Conservation (phyloP, 2,113 vertebrate species). For the Gorilla gorilla region DNA sequence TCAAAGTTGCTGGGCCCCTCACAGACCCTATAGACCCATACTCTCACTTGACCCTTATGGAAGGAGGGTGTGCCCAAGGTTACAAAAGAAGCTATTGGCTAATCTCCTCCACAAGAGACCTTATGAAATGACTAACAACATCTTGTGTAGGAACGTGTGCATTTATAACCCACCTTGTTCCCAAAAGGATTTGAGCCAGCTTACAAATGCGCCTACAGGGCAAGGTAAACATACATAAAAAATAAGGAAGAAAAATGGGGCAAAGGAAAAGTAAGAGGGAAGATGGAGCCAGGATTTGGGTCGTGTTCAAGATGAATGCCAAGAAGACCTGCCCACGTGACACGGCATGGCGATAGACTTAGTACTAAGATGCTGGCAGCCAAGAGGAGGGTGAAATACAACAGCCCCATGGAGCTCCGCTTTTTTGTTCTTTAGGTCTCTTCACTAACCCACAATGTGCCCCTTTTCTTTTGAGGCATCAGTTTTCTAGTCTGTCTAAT, state of each 20-base stretch:
- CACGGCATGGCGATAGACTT: accelerated
- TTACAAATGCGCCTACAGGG: background rate
- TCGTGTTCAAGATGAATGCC: background rate
- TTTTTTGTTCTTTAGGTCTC: background rate
- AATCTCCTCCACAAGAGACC: background rate
- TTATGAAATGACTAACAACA: slow-evolving; percentile 17
- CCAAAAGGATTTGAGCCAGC: background rate
- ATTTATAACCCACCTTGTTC: background rate
- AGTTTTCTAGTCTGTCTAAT: background rate
- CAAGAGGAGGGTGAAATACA: background rate
- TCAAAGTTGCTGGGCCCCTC: background rate
- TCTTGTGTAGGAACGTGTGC: background rate
- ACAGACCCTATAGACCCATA: background rate
- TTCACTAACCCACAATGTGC: background rate
- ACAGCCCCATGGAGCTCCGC: background rate
- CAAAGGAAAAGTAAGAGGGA: background rate
- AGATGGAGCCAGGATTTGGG: background rate
- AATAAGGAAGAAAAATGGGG: background rate
- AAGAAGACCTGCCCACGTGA: background rate
- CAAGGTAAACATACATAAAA: background rate
- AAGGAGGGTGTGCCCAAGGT: background rate
- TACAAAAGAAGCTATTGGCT: background rate
- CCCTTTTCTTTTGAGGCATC: background rate
- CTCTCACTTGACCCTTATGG: background rate
- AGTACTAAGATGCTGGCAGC: background rate